Evolutionary conservation across 2,797 vertebrate genomes (phyloP), one percentile per base, ranked within the genome.

Genomic region (Xenopus petersii): DNA sequence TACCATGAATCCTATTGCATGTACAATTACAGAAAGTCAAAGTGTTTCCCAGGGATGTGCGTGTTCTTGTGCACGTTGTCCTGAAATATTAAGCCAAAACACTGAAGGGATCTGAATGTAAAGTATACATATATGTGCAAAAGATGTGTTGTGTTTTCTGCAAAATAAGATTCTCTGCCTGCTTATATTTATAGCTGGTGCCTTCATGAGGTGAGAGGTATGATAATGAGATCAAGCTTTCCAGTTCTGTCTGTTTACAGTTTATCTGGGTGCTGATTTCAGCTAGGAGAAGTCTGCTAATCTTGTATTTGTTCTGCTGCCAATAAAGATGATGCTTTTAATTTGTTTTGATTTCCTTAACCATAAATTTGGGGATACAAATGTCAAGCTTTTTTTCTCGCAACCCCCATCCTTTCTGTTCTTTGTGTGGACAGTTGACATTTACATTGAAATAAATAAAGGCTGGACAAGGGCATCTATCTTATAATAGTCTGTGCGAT

Each of bases 101-200:
- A 71, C 17, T 26, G 26, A 10, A 12, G 11, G 30, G 11, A 12
- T 15, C 33, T 13, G 12, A 36, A 36, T 63, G 24, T 63, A 30
- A n/a, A 4, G 61, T 36, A 16, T 63, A 63, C 4, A 33, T 36
- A 36, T 16, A 33, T 16, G 26, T 26, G 30, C 55, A 63, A 63
- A 30, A 51, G 15, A 51, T 75, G 17, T 75, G 17, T 26, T 17
- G 58, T 36, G 54, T 70, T 5, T 54, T 17, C 60, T 48, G 46
- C 16, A 15, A n/a, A 63, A n/a, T 26, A 51, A 58, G 21, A 63
- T 33, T 10, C 16, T 61, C 54, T 58, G 61, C 1, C 54, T 58
- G 61, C 1, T 81, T 64, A 83, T 81, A 80, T 83, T 86, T 82
- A 81, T 85, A 87, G 85, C 69, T 82, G 86, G 85, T 89, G 86